These are phyloP conservation scores for Limonius californicus DNA, from an alignment of 1,140 invertebrate genomes.

Conservation along the genomic window DNA sequence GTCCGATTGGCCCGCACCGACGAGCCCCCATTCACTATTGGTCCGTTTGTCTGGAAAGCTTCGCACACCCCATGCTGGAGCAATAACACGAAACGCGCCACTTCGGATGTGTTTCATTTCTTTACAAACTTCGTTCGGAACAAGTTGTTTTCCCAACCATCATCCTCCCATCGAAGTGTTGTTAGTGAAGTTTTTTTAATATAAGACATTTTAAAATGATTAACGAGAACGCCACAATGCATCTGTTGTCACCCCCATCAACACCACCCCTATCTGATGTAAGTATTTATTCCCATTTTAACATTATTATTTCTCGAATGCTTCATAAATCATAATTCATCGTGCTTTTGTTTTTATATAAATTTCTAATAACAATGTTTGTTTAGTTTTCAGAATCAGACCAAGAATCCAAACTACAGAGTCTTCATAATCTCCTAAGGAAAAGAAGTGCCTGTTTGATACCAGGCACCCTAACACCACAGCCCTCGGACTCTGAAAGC, in stretches of 20 bases:
- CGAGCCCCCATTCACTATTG: constrained; percentile 52
- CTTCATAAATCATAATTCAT: too few relatives aligned
- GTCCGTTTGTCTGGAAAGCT: constrained; percentile 42
- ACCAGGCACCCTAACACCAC: constrained; percentile 50
- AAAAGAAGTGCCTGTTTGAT: constrained; percentile 46
- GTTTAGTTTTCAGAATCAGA: background rate
- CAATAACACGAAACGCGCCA: constrained; percentile 38
- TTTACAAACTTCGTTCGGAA: constrained; percentile 11
- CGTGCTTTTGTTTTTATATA: too few relatives aligned
- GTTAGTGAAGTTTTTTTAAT: background rate
- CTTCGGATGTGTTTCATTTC: constrained; percentile 37
- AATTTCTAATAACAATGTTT: too few relatives aligned
- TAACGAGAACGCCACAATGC: constrained; percentile 14
- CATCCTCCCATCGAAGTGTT: background rate
- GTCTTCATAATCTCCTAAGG: constrained; percentile 22
- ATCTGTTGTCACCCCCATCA: constrained; percentile 54
- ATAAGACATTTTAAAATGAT: constrained; percentile 11
- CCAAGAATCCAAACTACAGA: background rate
- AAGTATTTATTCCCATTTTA: constrained; percentile 46
- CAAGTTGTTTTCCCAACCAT: background rate
- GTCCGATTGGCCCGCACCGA: constrained; percentile 45
- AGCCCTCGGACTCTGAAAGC: constrained; percentile 53
- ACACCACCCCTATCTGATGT: constrained; percentile 54
- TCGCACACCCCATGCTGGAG: constrained; percentile 30
- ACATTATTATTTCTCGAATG: too few relatives aligned